These are phyloP conservation scores for Ellobium chinense DNA, from an alignment of 2,888 invertebrate genomes.

Conservation along the genomic window DNA sequence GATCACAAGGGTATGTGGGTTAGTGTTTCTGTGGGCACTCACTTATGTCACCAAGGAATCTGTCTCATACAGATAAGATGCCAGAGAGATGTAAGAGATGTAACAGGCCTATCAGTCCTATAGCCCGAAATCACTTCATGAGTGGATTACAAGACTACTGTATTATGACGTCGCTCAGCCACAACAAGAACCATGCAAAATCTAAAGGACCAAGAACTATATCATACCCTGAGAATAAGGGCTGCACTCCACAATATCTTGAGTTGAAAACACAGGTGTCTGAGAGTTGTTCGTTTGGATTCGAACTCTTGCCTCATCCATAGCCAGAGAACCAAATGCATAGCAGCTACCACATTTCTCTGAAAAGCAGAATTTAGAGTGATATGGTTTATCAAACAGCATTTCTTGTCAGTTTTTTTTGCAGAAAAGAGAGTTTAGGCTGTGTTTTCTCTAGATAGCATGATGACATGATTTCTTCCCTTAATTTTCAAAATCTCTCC, in stretches of 20 bases:
- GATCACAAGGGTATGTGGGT: too few species aligned
- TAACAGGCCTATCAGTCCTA: not conserved
- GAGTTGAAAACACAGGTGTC: conserved; percentile 78
- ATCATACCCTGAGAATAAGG: conserved; percentile 80
- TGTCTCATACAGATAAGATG: not conserved
- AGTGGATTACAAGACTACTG: too few species aligned
- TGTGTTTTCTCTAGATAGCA: too few species aligned
- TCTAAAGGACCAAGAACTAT: not conserved
- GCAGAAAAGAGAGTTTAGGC: too few species aligned
- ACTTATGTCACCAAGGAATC: too few species aligned
- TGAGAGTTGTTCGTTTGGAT: conserved; percentile 79
- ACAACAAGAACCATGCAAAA: not conserved
- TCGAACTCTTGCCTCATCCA: conserved; percentile 80
- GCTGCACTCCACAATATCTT: conserved; percentile 81
- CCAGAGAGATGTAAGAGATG: not conserved
- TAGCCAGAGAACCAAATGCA: conserved; percentile 80
- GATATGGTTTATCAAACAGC: too few species aligned
- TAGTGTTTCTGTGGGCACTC: too few species aligned
- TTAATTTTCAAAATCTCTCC: too few species aligned
- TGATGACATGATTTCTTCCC: too few species aligned
- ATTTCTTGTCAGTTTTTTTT: too few species aligned
- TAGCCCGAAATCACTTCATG: too few species aligned
- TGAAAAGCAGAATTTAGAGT: conserved; percentile 47
- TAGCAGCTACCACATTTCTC: conserved; percentile 81
- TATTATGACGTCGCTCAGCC: too few species aligned